Evolutionary conservation across 2,797 vertebrate genomes (phyloP), one percentile per base, ranked within the genome.

Genomic region (Myripristis murdjan): DNA sequence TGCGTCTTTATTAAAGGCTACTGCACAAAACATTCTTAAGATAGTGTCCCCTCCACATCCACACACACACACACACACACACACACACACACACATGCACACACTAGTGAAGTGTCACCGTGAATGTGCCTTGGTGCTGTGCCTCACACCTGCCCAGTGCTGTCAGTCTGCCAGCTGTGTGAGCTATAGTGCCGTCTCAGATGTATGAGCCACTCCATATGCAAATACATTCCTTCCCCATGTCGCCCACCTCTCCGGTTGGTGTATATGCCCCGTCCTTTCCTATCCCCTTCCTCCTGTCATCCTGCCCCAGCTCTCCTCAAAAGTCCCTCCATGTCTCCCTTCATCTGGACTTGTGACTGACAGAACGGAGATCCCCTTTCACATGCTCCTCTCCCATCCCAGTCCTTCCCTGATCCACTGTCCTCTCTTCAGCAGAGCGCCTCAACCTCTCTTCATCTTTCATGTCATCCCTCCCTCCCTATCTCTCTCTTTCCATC

Each of bases 111-210:
- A 73, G 79, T 88, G 90, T 85, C 86, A 86, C 81, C 87, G 70
- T 68, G 69, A 79, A 76, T 77, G 69, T 75, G 79, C 63, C 63
- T 49, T 6, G 16, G 73, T 60, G 59, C 64, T n/a, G 33, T 75
- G 83, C 71, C 64, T 79, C 83, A 86, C 86, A 89, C 86, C 90
- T 89, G 90, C 84, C 86, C 82, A 60, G 71, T 26, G 73, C 89
- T 89, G 89, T 92, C 89, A 91, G 61, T 87, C 85, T 81, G 83
- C 88, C 88, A 88, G 87, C 85, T 81, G 84, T 41, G 64, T 71
- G 77, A 85, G 78, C 80, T 24, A 24, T 24, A 51, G 54, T 79
- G 73, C 64, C 63, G 75, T 85, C 78, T 81, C 46, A 10, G 55
- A 85, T 78, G 70, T 70, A 72, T 76, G 78, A 79, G 59, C 51